Evolutionary conservation across 2,888 invertebrate species (phyloP).

Genomic region (Clunio marinus): DNA sequence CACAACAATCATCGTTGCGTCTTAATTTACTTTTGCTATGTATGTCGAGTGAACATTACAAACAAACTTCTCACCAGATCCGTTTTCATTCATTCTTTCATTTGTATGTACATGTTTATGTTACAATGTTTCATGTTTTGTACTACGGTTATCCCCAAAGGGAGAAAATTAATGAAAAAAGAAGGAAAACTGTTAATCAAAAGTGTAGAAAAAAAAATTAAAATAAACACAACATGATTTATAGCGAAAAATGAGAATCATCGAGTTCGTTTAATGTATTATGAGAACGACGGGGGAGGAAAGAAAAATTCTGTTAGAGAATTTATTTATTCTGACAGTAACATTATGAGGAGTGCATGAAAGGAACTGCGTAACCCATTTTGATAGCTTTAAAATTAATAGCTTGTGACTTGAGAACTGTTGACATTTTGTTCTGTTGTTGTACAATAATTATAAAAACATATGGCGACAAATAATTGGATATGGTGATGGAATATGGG

Average conservation of each 20-base stretch:
- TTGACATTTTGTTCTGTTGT: not conserved
- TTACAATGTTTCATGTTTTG: conserved; percentile 16
- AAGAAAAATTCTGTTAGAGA: no score
- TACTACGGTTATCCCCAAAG: not conserved
- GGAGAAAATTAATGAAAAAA: conserved; percentile 33
- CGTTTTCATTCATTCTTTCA: not conserved
- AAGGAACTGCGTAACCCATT: conserved; percentile 1
- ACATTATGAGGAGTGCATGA: conserved; percentile 19
- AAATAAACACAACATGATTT: conserved; percentile 37
- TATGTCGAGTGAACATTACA: not conserved
- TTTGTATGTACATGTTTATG: conserved; percentile 1
- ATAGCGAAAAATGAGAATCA: conserved; percentile 8
- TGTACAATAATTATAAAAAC: conserved; percentile 22
- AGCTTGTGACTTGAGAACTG: not conserved
- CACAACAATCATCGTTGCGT: not conserved
- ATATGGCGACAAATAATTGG: conserved; percentile 22
- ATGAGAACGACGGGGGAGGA: not conserved
- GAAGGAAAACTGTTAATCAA: conserved; percentile 33
- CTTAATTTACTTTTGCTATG: not conserved
- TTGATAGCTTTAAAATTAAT: conserved; percentile 14
- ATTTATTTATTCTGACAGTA: conserved; percentile 28
- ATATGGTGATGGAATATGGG: not conserved
- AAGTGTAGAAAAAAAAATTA: conserved; percentile 15
- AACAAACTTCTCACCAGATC: conserved; percentile 1
- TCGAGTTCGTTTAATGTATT: not conserved